Base-by-base conservation (phyloP, 1,140 invertebrate species). In the Gonatopus flavifemur region DNA sequence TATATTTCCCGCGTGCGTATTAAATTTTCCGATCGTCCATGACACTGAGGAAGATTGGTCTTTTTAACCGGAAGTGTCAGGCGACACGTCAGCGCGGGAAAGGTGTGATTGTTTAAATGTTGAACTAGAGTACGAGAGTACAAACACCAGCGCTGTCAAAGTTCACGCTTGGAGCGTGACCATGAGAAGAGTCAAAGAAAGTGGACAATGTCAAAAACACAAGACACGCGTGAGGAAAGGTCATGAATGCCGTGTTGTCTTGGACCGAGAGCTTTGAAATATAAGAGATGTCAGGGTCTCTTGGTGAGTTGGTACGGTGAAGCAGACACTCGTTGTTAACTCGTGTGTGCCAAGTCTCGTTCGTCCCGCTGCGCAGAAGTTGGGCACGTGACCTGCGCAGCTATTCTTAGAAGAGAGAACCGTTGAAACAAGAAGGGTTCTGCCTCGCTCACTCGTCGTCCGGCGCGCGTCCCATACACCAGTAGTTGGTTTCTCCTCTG, bases 361-460 rank as follows among this genome's bases (percentile, higher is more conserved):
- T 22, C 35, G 40, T 48, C 41, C 45, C 50, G 46, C 51, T 72
- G 73, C 74, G 70, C 69, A 59, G 40, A 55, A 47, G 31, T 19
- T 5, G 19, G n/a, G 55, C 74, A 76, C 73, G 76, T 76, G 74
- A 67, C 53, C 62, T 64, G 67, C 67, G 71, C 71, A 59, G 64
- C 67, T 77, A 76, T 77, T 78, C 67, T 74, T 76, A 74, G 73
- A 66, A 46, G 62, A n/a, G n/a, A 71, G 65, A 66, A 65, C 65
- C 50, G 57, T 58, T 64, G 47, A n/a, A 36, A 55, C 62, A 57
- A 62, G 50, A 64, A 47, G 44, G 59, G 53, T 65, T 61, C 58
- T 64, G 59, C 46, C 70, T 76, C 74, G 75, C 42, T 76, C 76
- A 78, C 72, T 78, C 75, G 73, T 77, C 75, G 75, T 76, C 68